phyloP scores from a whole-genome alignment of 2,113 vertebrate genomes.

The Anseranas semipalmata region DNA sequence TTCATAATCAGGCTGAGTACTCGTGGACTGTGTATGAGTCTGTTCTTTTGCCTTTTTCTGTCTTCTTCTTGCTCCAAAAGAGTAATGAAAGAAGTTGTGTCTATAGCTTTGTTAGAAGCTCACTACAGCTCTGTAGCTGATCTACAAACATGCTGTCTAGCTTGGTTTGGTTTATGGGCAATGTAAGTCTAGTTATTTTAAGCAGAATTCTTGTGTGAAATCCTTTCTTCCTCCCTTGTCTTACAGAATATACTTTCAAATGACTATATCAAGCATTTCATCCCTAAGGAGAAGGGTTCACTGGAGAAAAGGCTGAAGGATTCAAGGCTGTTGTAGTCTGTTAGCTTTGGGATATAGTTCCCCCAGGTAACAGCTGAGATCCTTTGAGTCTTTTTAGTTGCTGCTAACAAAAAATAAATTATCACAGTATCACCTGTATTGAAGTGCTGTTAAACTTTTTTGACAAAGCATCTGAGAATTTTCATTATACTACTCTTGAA shows the following conservation, averaged over 20 bases:
- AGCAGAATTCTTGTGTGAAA: not conserved
- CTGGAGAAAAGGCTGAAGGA: not conserved
- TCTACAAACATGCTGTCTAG: not conserved
- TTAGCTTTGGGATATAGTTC: not conserved
- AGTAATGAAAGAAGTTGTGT: not conserved
- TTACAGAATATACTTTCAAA: not conserved
- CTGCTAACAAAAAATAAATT: constrained; percentile 7
- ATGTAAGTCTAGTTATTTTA: not conserved
- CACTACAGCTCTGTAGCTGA: not conserved
- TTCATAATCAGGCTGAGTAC: not conserved
- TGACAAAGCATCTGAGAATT: not conserved
- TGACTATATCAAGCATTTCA: not conserved
- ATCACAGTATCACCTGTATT: not conserved
- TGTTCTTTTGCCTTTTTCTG: not conserved
- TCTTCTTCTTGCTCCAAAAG: not conserved
- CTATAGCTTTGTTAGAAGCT: not conserved
- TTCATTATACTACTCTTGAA: not conserved
- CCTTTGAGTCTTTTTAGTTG: not conserved
- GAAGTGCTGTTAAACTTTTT: not conserved
- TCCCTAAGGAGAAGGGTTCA: not conserved
- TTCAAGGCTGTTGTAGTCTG: not conserved
- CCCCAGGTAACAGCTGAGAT: not conserved
- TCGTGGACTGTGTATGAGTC: not conserved
- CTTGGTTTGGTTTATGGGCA: not conserved
- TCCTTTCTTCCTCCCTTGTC: not conserved